Evolutionary conservation across 2,113 vertebrate genomes (phyloP), one percentile per base, ranked within the genome.

Genomic region (Antigone vipio): DNA sequence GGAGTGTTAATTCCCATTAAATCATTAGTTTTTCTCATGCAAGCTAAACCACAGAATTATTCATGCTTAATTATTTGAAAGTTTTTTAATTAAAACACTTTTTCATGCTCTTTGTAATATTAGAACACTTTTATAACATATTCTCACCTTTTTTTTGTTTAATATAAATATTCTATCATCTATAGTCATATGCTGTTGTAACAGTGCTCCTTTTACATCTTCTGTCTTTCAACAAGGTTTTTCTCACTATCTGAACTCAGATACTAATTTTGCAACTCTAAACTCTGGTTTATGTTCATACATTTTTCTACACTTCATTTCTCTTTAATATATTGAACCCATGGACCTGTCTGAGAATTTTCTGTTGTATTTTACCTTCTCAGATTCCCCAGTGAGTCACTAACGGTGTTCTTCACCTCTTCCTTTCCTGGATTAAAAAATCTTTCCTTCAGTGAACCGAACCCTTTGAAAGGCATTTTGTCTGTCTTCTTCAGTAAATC

Each of bases 391-490:
- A 99, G 88, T 2, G 99, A 99, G 89, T 99, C 98, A 12, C 99
- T 98, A 77, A 99, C 84, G 4, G 97, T 98, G 71, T 97, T 98
- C 98, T 99, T 99, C 98, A 99, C 97, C 91, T 99, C 98, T 97
- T 99, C 99, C 78, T 99, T 99, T 68, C 99, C 99, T 50, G 99
- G 99, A 72, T 99, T 99, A 87, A 99, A 84, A 97, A 99, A 97
- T 96, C 98, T 98, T 93, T 99, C 99, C 96, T 98, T 99, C 96
- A 99, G 98, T 42, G 98, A 98, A 71, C 97, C 19, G n/a, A 99
- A 97, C 38, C 98, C 98, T 97, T 98, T 97, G 89, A 99, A 98
- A 94, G 99, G 98, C 99, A 99, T 99, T 96, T 95, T 98, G 89
- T 92, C 47, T 82, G 94, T 73, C 76, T 92, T 95, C 91, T 85